Conservation (phyloP, 2,113 vertebrate species). For the Pheucticus melanocephalus region DNA sequence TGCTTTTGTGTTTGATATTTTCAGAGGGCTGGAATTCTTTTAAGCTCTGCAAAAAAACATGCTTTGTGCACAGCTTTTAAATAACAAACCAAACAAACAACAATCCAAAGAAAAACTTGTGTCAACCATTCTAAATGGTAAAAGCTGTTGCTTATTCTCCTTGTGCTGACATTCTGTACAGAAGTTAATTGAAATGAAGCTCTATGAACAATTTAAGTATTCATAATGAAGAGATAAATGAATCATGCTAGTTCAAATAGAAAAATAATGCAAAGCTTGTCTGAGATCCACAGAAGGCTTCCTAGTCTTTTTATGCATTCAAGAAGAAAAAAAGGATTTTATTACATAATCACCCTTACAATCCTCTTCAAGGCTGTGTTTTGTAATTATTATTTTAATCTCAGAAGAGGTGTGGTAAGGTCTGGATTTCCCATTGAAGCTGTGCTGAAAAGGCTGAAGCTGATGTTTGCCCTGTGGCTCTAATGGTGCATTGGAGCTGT, state of each 20-base stretch:
- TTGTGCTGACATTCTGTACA: neutral
- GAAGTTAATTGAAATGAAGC: neutral
- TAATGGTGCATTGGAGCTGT: neutral
- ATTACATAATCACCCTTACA: neutral
- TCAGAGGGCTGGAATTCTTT: neutral
- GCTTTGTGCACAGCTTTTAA: neutral
- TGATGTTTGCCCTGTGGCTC: neutral
- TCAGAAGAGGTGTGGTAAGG: neutral
- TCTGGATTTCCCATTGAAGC: neutral
- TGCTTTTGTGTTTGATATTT: neutral
- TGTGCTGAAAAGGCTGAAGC: neutral
- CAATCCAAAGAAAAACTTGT: fast-evolving
- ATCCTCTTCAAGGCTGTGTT: neutral
- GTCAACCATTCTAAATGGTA: neutral
- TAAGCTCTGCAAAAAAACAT: neutral
- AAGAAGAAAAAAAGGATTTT: neutral
- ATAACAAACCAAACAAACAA: neutral
- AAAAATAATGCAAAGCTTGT: neutral
- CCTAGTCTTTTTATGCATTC: neutral
- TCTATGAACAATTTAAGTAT: neutral
- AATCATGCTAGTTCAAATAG: neutral
- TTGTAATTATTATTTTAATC: neutral
- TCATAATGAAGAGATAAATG: neutral
- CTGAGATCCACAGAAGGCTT: neutral
- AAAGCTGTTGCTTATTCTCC: neutral